Evolutionary conservation across 2,797 vertebrate genomes (phyloP).

Genomic region (Hydrophis major): DNA sequence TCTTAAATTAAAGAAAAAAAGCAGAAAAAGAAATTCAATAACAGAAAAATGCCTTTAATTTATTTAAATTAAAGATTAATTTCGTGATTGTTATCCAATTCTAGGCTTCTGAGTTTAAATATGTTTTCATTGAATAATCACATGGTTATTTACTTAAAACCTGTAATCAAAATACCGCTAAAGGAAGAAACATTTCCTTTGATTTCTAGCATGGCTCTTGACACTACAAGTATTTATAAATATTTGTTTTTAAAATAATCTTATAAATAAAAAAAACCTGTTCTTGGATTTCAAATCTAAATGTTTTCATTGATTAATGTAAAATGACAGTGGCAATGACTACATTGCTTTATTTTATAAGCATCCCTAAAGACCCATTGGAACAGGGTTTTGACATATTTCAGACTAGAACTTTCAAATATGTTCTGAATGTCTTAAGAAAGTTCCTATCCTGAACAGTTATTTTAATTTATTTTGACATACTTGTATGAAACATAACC

Average conservation of each 20-base stretch:
- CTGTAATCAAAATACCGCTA: neutral
- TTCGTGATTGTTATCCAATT: neutral
- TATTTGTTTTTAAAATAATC: neutral
- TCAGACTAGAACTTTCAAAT: neutral
- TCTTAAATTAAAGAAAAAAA: neutral
- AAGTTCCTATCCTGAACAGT: neutral
- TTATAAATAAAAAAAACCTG: neutral
- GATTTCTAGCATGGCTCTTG: neutral
- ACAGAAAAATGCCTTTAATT: neutral
- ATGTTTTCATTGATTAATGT: neutral
- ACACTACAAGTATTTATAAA: neutral
- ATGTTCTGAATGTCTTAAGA: neutral
- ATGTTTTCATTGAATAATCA: neutral
- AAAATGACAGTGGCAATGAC: neutral
- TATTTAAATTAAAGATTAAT: neutral
- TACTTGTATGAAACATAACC: neutral
- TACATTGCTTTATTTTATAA: neutral
- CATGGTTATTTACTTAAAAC: neutral
- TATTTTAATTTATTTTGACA: constrained; percentile 5
- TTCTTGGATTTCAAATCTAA: neutral
- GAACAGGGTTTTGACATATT: neutral
- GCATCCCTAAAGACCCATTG: neutral
- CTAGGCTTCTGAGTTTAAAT: neutral
- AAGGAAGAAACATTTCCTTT: neutral
- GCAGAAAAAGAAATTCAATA: neutral